These are phyloP conservation scores for Campoletis sonorensis DNA, from an alignment of 1,140 invertebrate genomes.

Conservation along the genomic window DNA sequence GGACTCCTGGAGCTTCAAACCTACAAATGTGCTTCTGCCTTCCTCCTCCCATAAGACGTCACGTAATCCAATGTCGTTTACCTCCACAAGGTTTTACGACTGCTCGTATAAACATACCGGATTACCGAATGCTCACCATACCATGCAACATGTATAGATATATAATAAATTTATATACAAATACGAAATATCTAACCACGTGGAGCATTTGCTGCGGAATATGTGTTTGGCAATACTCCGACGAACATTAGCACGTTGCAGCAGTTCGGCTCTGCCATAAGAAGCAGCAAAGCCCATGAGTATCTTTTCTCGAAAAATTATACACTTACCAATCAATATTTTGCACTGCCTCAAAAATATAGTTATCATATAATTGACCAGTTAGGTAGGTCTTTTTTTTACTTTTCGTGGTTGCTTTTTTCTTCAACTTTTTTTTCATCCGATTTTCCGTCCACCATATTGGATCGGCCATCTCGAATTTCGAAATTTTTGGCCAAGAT, in stretches of 20 bases:
- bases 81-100: slow-evolving; percentile 63
- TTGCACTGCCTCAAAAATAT: neutral
- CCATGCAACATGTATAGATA: neutral
- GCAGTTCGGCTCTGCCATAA: neutral
- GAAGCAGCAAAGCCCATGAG: neutral
- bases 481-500: too few relatives aligned
- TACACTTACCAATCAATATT: neutral
- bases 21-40: neutral
- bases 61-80: slow-evolving; percentile 66
- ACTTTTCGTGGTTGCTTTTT: too few relatives aligned
- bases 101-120: slow-evolving; percentile 63
- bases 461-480: too few relatives aligned
- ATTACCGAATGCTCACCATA: slow-evolving; percentile 61
- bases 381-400: too few relatives aligned
- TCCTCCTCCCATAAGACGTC: slow-evolving; percentile 59
- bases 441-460: too few relatives aligned
- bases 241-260: slow-evolving; percentile 7
- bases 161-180: too few relatives aligned
- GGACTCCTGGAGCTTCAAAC: too few relatives aligned
- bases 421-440: too few relatives aligned
- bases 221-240: neutral
- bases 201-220: neutral
- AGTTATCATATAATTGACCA: too few relatives aligned
- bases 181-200: neutral
- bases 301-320: neutral